Base-by-base conservation (phyloP, 2,888 invertebrate species). In the Onchidella celtica region DNA sequence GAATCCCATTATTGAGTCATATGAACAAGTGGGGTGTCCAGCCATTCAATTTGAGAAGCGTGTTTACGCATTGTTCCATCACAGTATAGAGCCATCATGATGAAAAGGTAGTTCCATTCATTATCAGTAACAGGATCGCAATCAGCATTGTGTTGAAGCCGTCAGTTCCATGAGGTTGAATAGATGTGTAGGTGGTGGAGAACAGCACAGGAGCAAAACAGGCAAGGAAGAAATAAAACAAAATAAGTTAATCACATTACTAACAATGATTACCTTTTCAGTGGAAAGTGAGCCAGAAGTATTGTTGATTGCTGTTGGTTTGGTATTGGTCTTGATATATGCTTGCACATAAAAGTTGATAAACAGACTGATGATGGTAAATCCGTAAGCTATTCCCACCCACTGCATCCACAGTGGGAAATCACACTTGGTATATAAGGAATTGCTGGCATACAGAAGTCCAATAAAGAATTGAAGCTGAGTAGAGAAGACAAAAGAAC, bases 331-430 rank as follows among this genome's bases (percentile, higher is more conserved):
- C 36, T 89, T 89, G 83, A 90, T 87, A 94, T 98, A 98, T 55
- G 97, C 96, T 93, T 96, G 96, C 92, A 96, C 96, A 95, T 98
- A 98, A 95, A 98, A 98, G 94, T 98, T 97, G 92, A 96, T 96
- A 95, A 98, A 98, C 72, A 98, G 95, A 95, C 97, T 96, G 95
- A 97, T 97, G 95, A 98, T 98, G 95, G 98, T 96, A 86, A 97
- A 96, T 1, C 97, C 98, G 93, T 98, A 98, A 95, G 97, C 96
- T 1, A 92, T 85, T 17, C 89, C 90, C 2, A 88, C 86, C 85
- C 87, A 90, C 83, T 88, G 87, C 90, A 92, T 92, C 89, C 91
- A 91, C 40, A 85, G 81, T 59, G 92, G 92, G 84, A 87, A 92
- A 47, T 88, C 87, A 83, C 92, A 92, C 27, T 88, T 89, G 57